Base-by-base conservation (phyloP, 1,140 invertebrate species). In the Apis dorsata region DNA sequence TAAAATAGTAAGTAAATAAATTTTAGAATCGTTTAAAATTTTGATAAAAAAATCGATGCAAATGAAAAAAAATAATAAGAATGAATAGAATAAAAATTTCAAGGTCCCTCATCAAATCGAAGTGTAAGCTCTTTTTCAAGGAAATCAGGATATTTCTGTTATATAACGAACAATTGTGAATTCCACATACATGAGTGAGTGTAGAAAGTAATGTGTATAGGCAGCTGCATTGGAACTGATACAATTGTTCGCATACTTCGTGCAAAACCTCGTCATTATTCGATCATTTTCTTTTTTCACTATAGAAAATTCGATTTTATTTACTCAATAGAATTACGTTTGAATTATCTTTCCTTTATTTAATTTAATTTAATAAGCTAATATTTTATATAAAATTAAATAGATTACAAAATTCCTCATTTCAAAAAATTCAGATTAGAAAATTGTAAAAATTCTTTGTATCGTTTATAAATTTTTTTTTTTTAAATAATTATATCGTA, bases 201-300 rank as follows among this genome's bases (percentile, higher is more conserved):
- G 51, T 53, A n/a, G 53, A 1, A 63, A 57, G 53, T 55, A 66
- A 81, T 15, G 21, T n/a, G 53, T 44, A 44, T 51, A 62, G 71
- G 7, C 34, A 75, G 53, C 79, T 81, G 71, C 79, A 51, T 57
- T 3, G 62, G 53, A 59, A 65, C 79, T 75, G 71, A 75, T 81
- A 75, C 62, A 66, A 75, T 81, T 81, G 79, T 81, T 75, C 51
- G n/a, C 8, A 51, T 66, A 74, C 74, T 74, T 66, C 19, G n/a
- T 66, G 79, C 71, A n/a, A n/a, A 5, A 53, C 2, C 1, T 62
- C 79, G 62, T 72, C 71, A 66, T 75, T 74, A 65, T 74, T 66
- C 59, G 69, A 71, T 62, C n/a, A 68, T 79, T 71, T 57, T 28
- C 51, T 15, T 49, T 15, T 49, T 3, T 19, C 2, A 34, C n/a